Evolutionary conservation across 2,888 invertebrate species (phyloP).

Genomic region (Monoplex corrugatus): DNA sequence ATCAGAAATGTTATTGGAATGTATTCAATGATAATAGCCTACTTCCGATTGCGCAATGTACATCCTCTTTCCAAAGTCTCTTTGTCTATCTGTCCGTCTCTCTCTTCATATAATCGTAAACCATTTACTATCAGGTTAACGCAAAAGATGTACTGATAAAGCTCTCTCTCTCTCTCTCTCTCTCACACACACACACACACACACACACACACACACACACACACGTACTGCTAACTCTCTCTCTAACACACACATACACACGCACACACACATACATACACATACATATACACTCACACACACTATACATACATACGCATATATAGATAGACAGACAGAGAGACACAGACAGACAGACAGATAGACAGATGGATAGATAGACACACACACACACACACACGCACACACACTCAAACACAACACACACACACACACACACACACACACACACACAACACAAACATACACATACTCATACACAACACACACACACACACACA

Average conservation of each 20-base stretch:
- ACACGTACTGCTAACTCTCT: neutral
- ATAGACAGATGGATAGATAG: neutral
- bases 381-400: neutral
- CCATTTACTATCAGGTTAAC: too few species aligned
- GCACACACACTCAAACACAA: neutral
- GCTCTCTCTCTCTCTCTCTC: too few species aligned
- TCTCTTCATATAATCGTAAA: too few species aligned
- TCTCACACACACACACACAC: neutral
- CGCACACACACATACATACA: slow-evolving; percentile 2
- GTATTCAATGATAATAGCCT: too few species aligned
- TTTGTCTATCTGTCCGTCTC: too few species aligned
- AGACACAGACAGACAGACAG: neutral
- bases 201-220: slow-evolving; percentile 16
- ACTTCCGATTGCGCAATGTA: too few species aligned
- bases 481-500: neutral
- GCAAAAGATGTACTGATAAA: too few species aligned
- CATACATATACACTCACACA: neutral
- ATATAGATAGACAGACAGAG: neutral
- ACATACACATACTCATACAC: neutral
- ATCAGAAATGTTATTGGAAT: too few species aligned
- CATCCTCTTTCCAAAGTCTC: too few species aligned
- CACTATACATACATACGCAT: neutral
- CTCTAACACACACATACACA: neutral
- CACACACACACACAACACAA: neutral
- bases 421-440: too few species aligned